phyloP scores from a whole-genome alignment of 1,140 invertebrate genomes.

The Popillia japonica region DNA sequence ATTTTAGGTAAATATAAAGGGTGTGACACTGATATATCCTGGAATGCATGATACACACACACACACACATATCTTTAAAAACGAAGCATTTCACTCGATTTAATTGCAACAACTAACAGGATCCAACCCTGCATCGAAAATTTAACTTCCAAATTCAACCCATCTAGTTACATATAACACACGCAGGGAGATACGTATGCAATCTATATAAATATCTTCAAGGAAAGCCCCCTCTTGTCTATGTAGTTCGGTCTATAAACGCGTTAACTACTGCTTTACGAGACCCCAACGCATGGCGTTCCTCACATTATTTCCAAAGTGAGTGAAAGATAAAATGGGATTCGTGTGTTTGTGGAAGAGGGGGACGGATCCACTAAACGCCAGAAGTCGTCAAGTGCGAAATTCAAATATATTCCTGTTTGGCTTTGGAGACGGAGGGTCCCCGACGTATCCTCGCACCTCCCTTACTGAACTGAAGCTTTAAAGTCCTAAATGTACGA shows the following conservation, averaged over 20 bases:
- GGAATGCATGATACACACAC: too few species aligned
- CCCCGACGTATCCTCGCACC: background rate
- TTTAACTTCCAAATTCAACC: background rate
- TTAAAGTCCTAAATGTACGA: conserved; percentile 22
- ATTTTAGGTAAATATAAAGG: too few species aligned
- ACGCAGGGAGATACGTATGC: background rate
- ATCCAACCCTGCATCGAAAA: background rate
- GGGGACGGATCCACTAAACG: conserved; percentile 7
- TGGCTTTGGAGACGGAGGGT: background rate
- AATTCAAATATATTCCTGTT: conserved; percentile 31
- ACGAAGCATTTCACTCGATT: too few species aligned
- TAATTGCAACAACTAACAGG: too few species aligned
- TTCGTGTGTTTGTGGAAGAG: conserved; percentile 25
- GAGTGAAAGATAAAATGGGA: conserved; percentile 31
- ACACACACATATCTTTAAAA: too few species aligned
- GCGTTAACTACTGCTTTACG: conserved; percentile 31
- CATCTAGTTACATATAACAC: background rate
- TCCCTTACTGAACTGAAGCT: background rate
- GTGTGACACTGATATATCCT: too few species aligned
- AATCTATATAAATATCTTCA: conserved; percentile 26
- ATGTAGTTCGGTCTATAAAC: conserved; percentile 1
- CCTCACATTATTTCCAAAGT: conserved; percentile 27
- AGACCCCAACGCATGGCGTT: conserved; percentile 23
- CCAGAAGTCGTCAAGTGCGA: conserved; percentile 30
- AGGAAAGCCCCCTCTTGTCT: background rate